phyloP scores from a whole-genome alignment of 2,888 invertebrate genomes.

The Bimastos eiseni region DNA sequence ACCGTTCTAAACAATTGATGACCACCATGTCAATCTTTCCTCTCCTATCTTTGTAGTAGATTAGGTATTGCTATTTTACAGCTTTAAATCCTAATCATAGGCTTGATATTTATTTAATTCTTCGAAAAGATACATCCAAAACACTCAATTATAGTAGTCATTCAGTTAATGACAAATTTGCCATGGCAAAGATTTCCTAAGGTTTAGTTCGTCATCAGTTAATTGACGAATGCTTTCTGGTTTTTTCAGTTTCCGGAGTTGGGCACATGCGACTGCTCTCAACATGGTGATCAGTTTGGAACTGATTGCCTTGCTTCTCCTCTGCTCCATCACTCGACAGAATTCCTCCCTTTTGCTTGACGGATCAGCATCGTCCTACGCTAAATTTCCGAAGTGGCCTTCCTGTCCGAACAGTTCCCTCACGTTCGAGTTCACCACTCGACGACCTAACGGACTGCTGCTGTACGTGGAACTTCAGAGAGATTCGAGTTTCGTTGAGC shows the following conservation, averaged over 20 bases:
- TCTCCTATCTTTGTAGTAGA: too few relatives aligned
- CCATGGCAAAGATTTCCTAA: neutral
- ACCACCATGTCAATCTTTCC: too few relatives aligned
- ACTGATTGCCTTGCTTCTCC: neutral
- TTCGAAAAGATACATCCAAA: neutral
- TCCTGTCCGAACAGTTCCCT: slow-evolving; percentile 20
- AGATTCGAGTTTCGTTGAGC: neutral
- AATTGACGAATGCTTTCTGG: neutral
- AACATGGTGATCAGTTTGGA: slow-evolving; percentile 8
- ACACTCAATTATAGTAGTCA: neutral
- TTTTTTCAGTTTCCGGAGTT: slow-evolving; percentile 2
- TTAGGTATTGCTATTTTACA: too few relatives aligned
- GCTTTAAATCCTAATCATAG: too few relatives aligned
- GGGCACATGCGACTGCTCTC: neutral
- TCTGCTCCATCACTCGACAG: slow-evolving; percentile 7
- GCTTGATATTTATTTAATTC: neutral
- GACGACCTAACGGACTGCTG: slow-evolving; percentile 89
- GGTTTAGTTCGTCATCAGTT: neutral
- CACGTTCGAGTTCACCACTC: slow-evolving; percentile 88
- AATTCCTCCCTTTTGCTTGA: slow-evolving; percentile 8
- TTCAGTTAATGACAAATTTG: neutral
- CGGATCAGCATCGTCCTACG: slow-evolving; percentile 13
- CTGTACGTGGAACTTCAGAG: slow-evolving; percentile 71
- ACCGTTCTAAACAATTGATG: too few relatives aligned
- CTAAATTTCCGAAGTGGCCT: slow-evolving; percentile 24